These are phyloP conservation scores for Idaea aversata DNA, from an alignment of 2,888 invertebrate genomes.

Conservation along the genomic window DNA sequence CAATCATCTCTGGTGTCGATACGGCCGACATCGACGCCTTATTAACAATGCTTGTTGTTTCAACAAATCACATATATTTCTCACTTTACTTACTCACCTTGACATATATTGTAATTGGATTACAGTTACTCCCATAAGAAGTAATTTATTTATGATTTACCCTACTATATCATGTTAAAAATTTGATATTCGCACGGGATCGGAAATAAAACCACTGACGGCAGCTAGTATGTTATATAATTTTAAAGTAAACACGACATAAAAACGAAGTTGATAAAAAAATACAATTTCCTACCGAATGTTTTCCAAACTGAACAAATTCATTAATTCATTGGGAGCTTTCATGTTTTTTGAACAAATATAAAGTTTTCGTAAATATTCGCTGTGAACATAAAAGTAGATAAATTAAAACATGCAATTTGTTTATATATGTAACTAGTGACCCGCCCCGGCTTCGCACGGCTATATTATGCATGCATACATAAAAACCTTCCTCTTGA, in stretches of 20 bases:
- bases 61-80: slow-evolving; percentile 13
- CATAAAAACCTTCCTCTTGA: too few species aligned
- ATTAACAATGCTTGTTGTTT: slow-evolving; percentile 37
- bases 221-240: neutral
- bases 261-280: neutral
- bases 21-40: slow-evolving; percentile 36
- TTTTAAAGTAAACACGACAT: neutral
- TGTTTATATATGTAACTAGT: neutral
- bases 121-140: too few species aligned
- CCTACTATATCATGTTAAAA: too few species aligned
- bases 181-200: too few species aligned
- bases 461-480: too few species aligned
- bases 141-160: too few species aligned
- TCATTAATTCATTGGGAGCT: neutral
- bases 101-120: too few species aligned
- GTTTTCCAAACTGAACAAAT: neutral
- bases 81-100: neutral
- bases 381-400: neutral
- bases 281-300: neutral
- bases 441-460: too few species aligned
- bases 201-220: too few species aligned
- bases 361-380: neutral
- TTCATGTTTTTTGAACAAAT: neutral
- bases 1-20: slow-evolving; percentile 56
- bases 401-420: neutral